phyloP scores from a whole-genome alignment of 2,888 invertebrate genomes.

The Nowickia ferox region DNA sequence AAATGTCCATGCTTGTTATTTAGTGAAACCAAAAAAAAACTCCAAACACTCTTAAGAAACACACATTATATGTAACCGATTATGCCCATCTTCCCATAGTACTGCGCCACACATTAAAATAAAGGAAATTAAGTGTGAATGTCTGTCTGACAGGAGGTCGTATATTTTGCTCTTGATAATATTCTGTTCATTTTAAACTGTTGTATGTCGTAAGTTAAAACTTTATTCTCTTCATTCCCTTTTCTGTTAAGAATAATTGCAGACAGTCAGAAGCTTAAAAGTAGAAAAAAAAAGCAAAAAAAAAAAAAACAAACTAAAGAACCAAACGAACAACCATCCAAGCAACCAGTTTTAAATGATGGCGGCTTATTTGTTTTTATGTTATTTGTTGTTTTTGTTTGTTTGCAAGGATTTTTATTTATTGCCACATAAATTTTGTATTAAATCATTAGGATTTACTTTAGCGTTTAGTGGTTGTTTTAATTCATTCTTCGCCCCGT shows the following conservation, averaged over 20 bases:
- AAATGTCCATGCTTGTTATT: too few relatives aligned
- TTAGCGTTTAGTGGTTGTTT: slow-evolving; percentile 72
- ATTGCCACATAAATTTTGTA: slow-evolving; percentile 73
- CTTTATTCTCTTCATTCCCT: slow-evolving; percentile 25
- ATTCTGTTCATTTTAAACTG: slow-evolving; percentile 57
- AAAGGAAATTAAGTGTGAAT: slow-evolving; percentile 71
- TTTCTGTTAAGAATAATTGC: slow-evolving; percentile 60
- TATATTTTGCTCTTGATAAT: slow-evolving; percentile 65
- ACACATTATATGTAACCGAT: background rate
- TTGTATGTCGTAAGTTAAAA: slow-evolving; percentile 36
- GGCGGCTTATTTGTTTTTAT: slow-evolving; percentile 72
- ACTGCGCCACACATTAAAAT: slow-evolving; percentile 25
- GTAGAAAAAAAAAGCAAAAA: slow-evolving; percentile 10
- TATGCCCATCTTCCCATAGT: background rate
- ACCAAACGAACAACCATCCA: slow-evolving; percentile 39
- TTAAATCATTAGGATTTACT: slow-evolving; percentile 74
- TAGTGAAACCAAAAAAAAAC: background rate
- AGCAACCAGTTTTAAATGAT: slow-evolving; percentile 68
- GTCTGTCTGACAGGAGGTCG: slow-evolving; percentile 71
- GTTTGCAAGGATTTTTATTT: slow-evolving; percentile 71
- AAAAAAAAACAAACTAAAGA: slow-evolving; percentile 4
- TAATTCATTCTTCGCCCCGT: slow-evolving; percentile 53
- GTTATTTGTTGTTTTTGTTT: slow-evolving; percentile 52
- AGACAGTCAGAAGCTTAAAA: slow-evolving; percentile 68
- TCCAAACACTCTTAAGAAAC: too few relatives aligned